These are phyloP conservation scores for Onychostruthus taczanowskii DNA, from an alignment of 2,113 vertebrate species.

Conservation along the genomic window DNA sequence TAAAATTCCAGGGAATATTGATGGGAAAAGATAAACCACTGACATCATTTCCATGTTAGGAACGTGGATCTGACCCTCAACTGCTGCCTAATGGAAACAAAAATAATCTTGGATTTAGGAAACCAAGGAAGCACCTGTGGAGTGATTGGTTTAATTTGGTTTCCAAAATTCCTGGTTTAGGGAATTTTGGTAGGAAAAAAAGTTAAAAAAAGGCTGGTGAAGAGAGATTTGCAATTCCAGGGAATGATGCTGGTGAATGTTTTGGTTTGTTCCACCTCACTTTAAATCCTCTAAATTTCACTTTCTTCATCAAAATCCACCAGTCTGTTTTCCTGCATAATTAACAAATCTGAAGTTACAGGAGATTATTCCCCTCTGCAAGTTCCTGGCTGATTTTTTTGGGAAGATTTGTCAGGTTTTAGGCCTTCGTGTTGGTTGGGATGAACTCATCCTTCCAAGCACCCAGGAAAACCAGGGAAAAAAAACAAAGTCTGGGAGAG, in stretches of 20 bases:
- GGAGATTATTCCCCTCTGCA: neutral
- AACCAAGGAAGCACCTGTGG: neutral
- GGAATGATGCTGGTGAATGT: neutral
- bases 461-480: neutral
- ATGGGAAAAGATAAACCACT: neutral
- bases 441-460: neutral
- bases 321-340: neutral
- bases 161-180: neutral
- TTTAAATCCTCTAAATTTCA: neutral
- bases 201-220: neutral
- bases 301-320: neutral
- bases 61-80: accelerated
- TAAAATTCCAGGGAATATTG: neutral
- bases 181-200: neutral
- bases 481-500: neutral
- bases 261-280: neutral
- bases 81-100: neutral
- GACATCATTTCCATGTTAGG: neutral
- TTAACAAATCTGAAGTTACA: neutral
- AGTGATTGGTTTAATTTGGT: neutral
- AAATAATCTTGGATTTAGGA: neutral
- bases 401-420: neutral
- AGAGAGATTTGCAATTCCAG: neutral
- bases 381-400: neutral
- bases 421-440: accelerated